phyloP scores from a whole-genome alignment of 1,140 invertebrate species.

The Bombus haemorrhoidalis region DNA sequence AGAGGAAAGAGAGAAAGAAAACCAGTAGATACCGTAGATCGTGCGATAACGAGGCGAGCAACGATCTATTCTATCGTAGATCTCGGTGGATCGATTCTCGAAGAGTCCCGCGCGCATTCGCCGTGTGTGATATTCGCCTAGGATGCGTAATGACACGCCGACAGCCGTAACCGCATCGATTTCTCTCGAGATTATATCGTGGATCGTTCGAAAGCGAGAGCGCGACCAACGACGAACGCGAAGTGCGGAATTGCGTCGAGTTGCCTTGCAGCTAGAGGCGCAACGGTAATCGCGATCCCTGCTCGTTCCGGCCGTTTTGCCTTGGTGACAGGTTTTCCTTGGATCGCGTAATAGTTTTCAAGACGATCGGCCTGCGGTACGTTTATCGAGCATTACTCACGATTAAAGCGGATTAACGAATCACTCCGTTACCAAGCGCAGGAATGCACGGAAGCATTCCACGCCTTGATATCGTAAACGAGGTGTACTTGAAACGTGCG shows the following conservation, averaged over 20 bases:
- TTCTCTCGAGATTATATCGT: constrained; percentile 20
- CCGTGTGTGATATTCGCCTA: background rate
- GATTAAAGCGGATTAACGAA: background rate
- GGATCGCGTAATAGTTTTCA: background rate
- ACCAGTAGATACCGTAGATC: background rate
- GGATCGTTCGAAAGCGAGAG: constrained; percentile 33
- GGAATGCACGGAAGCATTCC: constrained; percentile 1
- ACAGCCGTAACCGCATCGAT: constrained; percentile 9
- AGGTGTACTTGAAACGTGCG: background rate
- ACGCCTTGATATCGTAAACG: background rate
- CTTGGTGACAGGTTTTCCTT: background rate
- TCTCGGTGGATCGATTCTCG: background rate
- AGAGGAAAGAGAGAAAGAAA: background rate
- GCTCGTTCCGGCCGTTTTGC: no score
- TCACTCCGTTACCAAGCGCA: background rate
- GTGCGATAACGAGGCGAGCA: background rate
- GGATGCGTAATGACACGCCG: background rate
- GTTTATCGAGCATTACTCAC: background rate
- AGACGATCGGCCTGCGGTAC: background rate
- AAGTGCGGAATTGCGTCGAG: background rate
- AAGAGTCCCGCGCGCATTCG: background rate
- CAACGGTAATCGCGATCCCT: background rate
- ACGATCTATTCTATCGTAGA: no score
- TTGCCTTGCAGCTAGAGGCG: background rate
- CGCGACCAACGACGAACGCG: no score